phyloP scores from a whole-genome alignment of 2,888 invertebrate genomes.

The Eremobia ochroleuca region DNA sequence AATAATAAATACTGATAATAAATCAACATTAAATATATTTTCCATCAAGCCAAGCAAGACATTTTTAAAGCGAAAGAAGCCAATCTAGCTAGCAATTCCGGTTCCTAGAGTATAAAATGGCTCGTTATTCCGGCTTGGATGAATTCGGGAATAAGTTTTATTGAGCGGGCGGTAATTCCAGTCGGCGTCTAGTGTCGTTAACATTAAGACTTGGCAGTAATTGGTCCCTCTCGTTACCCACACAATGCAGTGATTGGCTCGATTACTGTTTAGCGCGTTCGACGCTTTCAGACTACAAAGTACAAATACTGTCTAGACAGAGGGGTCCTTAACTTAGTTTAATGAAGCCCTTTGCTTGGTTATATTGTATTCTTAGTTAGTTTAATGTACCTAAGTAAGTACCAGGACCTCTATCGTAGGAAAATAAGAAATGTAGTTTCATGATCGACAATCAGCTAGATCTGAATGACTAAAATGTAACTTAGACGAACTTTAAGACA shows the following conservation, averaged over 20 bases:
- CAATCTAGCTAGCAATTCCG: slow-evolving; percentile 55
- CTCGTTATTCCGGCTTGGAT: slow-evolving; percentile 63
- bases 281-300: slow-evolving; percentile 49
- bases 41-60: slow-evolving; percentile 15
- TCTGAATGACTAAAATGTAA: slow-evolving; percentile 13
- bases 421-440: slow-evolving; percentile 3
- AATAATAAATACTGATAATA: slow-evolving; percentile 26
- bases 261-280: slow-evolving; percentile 67
- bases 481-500: not conserved
- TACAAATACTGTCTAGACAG: slow-evolving; percentile 61
- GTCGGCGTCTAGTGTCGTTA: slow-evolving; percentile 59
- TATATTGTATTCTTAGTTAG: slow-evolving; percentile 11
- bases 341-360: slow-evolving; percentile 26
- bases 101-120: slow-evolving; percentile 65
- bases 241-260: slow-evolving; percentile 69
- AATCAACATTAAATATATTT: slow-evolving; percentile 29
- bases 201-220: slow-evolving; percentile 64
- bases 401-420: not conserved
- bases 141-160: slow-evolving; percentile 65
- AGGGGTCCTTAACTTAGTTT: slow-evolving; percentile 38
- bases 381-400: not conserved
- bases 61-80: slow-evolving; percentile 35
- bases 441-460: not conserved
- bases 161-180: slow-evolving; percentile 56
- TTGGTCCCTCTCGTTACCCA: slow-evolving; percentile 61